Base-by-base conservation (phyloP, 2,797 vertebrate species). In the Arnoldichthys spilopterus region DNA sequence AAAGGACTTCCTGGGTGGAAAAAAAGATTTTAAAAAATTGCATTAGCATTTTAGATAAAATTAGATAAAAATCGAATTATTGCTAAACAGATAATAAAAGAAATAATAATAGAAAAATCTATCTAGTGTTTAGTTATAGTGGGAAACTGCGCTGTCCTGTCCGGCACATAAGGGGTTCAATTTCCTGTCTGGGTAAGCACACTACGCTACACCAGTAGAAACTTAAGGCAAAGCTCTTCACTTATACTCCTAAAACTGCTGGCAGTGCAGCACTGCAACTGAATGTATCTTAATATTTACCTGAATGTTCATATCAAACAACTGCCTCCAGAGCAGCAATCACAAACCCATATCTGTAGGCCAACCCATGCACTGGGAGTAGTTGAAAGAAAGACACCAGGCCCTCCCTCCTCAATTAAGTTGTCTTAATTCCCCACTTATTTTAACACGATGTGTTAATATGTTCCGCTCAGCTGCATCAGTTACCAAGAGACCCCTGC, bases 391-490 rank as follows among this genome's bases (percentile, higher is more conserved):
- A 56, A 66, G n/a, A 47, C 20, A 28, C 24, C 71, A 61, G 15
- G 22, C 66, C 30, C 47, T 63, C 59, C 58, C 54, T 24, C 16
- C 26, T 64, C 54, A 79, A 77, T 77, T 69, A 77, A 79, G 61
- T 58, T 30, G 62, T 79, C 73, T 67, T 62, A 83, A 78, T 81
- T 75, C 45, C 49, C 45, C 43, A 79, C 76, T 77, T 79, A 84
- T 82, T 83, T 79, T 24, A 72, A 43, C 54, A 73, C 75, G 73
- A 82, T 80, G 72, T 78, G 63, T 76, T 82, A 87, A 84, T 84
- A 79, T 71, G 82, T 83, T 85, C 81, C 73, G 72, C 68, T 82
- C 61, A 73, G 77, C 74, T 83, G 56, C 77, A 74, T 47, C 34
- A 61, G 30, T 77, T 79, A 82, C 70, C 84, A 78, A 74, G 84